Conservation (phyloP, 2,888 invertebrate species). For the Automeris io region DNA sequence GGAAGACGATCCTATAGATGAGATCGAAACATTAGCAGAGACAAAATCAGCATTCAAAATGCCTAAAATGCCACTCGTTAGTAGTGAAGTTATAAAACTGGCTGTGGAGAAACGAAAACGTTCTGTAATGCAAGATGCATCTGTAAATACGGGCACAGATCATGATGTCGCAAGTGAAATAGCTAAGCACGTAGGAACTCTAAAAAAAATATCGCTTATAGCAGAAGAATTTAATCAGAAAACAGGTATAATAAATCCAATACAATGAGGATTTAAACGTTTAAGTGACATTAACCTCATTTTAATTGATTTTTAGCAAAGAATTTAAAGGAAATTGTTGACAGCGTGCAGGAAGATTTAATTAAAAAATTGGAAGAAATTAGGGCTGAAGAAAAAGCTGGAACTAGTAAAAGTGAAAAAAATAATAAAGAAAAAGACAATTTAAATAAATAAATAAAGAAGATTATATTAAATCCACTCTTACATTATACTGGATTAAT, state of each 20-base stretch:
- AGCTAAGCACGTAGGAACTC: conserved; percentile 51
- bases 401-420: conserved; percentile 13
- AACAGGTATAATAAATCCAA: conserved; percentile 52
- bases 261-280: neutral
- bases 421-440: conserved; percentile 14
- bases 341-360: conserved; percentile 65
- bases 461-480: conserved; percentile 4
- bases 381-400: conserved; percentile 38
- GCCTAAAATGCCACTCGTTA: conserved; percentile 61
- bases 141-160: conserved; percentile 48
- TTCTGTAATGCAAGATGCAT: conserved; percentile 36
- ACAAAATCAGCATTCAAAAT: conserved; percentile 37
- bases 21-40: conserved; percentile 16
- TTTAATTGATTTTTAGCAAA: conserved; percentile 43
- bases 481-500: no score
- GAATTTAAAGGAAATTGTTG: conserved; percentile 65
- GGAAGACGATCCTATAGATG: conserved; percentile 17
- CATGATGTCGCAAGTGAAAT: conserved; percentile 58
- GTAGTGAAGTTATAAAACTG: conserved; percentile 49
- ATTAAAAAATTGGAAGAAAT: conserved; percentile 60
- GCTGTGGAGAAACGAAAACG: conserved; percentile 29
- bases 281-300: no score
- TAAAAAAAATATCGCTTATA: conserved; percentile 61
- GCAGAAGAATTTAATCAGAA: conserved; percentile 71
- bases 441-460: neutral